A percentile compares a stretch with the other conserved stretches of the same genome.
Evolutionary conservation across 2,888 invertebrate genomes (phyloP).

Genomic region (Leptogaster cylindrica): DNA sequence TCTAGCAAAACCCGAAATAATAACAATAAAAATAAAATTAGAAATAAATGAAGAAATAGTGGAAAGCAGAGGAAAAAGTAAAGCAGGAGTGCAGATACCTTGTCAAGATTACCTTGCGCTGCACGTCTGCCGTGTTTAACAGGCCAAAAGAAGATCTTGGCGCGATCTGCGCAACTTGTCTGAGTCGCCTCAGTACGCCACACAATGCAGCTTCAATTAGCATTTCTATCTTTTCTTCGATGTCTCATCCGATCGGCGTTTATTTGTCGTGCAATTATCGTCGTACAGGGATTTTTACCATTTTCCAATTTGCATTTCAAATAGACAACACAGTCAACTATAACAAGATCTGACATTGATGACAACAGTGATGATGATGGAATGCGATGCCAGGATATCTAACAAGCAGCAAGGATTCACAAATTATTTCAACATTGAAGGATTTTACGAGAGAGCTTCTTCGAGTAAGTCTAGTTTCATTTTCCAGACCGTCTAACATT

Average conservation of each 20-base stretch:
- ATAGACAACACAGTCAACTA: constrained; percentile 13
- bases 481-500: constrained; percentile 13
- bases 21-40: too few relatives aligned
- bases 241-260: constrained; percentile 35
- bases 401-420: constrained; percentile 15
- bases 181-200: too few relatives aligned
- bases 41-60: too few relatives aligned
- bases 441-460: neutral
- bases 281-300: constrained; percentile 12
- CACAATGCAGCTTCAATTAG: constrained; percentile 34
- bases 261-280: constrained; percentile 33
- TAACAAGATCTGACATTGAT: constrained; percentile 33
- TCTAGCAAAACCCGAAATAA: too few relatives aligned
- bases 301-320: constrained; percentile 33
- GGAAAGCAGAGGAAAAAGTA: too few relatives aligned
- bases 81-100: too few relatives aligned
- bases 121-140: too few relatives aligned
- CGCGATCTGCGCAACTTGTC: too few relatives aligned
- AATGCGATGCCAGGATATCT: too few relatives aligned
- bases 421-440: too few relatives aligned
- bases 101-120: too few relatives aligned
- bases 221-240: constrained; percentile 27
- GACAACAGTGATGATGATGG: constrained; percentile 32
- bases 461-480: constrained; percentile 17
- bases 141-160: too few relatives aligned